Conservation (phyloP, 2,113 vertebrate species). For the Tragelaphus buxtoni region DNA sequence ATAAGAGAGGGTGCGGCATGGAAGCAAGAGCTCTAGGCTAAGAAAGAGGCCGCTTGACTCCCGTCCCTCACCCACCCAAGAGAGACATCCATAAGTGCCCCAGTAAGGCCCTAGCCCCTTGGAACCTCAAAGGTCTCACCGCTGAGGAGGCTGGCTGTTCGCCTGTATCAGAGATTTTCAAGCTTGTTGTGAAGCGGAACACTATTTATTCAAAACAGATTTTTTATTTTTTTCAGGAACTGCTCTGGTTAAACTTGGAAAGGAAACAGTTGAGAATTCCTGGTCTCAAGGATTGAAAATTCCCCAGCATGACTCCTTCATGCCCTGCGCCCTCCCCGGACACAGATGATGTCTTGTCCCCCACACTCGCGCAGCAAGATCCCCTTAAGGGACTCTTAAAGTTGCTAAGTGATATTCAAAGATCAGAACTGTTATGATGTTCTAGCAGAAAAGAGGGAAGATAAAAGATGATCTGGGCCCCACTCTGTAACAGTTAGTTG, state of each 20-base stretch:
- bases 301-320: not conserved
- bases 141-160: not conserved
- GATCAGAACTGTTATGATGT: not conserved
- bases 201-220: not conserved
- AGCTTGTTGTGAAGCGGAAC: not conserved
- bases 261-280: not conserved
- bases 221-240: not conserved
- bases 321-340: accelerated
- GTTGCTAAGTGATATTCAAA: not conserved
- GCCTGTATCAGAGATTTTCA: not conserved
- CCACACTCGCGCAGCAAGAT: not conserved
- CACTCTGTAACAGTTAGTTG: not conserved
- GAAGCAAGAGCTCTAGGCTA: not conserved
- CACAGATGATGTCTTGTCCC: not conserved
- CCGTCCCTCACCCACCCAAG: too few relatives aligned
- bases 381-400: not conserved
- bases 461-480: not conserved
- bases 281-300: not conserved
- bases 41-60: not conserved
- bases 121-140: not conserved
- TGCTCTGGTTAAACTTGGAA: not conserved
- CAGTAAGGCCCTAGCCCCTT: not conserved
- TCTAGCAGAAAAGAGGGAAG: not conserved
- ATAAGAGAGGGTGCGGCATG: not conserved
- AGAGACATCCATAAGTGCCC: not conserved